A percentile compares a stretch with the other conserved stretches of the same genome.
phyloP scores from a whole-genome alignment of 2,113 vertebrate species.

The Mobula hypostoma region DNA sequence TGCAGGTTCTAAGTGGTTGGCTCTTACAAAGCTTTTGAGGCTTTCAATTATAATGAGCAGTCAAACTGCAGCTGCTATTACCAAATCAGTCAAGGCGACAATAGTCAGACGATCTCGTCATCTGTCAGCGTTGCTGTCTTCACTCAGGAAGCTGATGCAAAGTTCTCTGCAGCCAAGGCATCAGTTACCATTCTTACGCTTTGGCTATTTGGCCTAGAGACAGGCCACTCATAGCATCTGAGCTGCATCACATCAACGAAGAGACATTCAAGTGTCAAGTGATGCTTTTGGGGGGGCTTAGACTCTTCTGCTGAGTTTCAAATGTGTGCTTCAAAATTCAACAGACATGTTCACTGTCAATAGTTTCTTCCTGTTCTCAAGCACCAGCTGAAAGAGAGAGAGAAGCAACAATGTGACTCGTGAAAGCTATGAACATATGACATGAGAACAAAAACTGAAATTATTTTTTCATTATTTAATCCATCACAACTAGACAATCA shows the following conservation, averaged over 20 bases:
- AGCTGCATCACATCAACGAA: conserved; percentile 26
- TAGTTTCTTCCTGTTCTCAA: not conserved
- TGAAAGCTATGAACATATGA: not conserved
- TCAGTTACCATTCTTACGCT: not conserved
- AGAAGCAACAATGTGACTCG: conserved; percentile 17
- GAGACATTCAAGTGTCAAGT: not conserved
- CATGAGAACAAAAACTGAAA: not conserved
- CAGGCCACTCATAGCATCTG: conserved; percentile 8
- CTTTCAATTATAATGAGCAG: not conserved
- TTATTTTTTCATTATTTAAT: conserved; percentile 19
- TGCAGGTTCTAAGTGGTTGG: not conserved
- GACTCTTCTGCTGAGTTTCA: not conserved
- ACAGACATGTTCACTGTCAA: not conserved
- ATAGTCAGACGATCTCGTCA: conserved; percentile 7
- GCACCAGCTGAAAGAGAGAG: not conserved
- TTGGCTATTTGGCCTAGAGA: not conserved
- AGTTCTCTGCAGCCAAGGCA: not conserved
- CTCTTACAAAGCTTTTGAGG: conserved; percentile 19
- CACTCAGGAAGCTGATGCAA: not conserved
- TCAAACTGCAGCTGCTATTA: conserved; percentile 19
- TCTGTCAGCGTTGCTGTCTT: not conserved
- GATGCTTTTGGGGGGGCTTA: not conserved
- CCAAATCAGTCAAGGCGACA: not conserved
- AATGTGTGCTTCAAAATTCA: conserved; percentile 20
- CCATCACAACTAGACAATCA: not conserved